Base-by-base conservation (phyloP, 2,888 invertebrate species). In the Biston stratarius region DNA sequence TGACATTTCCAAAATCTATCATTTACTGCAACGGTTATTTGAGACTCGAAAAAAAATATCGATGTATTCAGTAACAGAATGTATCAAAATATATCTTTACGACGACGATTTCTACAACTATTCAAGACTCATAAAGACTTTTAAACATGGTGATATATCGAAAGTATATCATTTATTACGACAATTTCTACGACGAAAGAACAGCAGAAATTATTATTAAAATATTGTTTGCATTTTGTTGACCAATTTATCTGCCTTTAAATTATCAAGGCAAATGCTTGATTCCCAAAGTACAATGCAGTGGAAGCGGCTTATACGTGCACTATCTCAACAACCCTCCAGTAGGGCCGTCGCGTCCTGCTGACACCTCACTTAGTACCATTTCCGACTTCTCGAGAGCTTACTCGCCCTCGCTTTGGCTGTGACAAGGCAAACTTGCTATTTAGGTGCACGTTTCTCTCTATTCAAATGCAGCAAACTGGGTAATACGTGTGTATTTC, bases 331-430 rank as follows among this genome's bases (percentile, higher is more conserved):
- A 78, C 74, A 74, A 72, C 72, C 67, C 75, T 81, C 78, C 58
- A 76, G 77, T 68, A 67, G 47, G 62, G 57, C 67, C 70, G 70
- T 68, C 65, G 65, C 69, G 67, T 72, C 70, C 65, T 77, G 84
- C 86, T 86, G 85, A 85, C 87, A 81, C 77, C 77, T 82, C 88
- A 88, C 88, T 88, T 86, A 84, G 79, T 76, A 79, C 80, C 80
- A 79, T 84, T 86, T 86, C 87, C 86, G 81, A 74, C 77, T 80
- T 73, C 79, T 78, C 79, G 74, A 75, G 77, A 80, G 83, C 70
- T 69, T 66, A 67, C 53, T 58, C 74, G 69, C 77, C 77, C 72
- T 70, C 66, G 66, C 64, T 71, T 59, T 62, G 73, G 64, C 70
- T 68, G 63, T 68, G 72, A 72, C 71, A 71, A 58, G 66, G 47